Evolutionary conservation across 1,140 invertebrate species (phyloP), one percentile per base, ranked within the genome.

Genomic region (Medauroidea extradentata): DNA sequence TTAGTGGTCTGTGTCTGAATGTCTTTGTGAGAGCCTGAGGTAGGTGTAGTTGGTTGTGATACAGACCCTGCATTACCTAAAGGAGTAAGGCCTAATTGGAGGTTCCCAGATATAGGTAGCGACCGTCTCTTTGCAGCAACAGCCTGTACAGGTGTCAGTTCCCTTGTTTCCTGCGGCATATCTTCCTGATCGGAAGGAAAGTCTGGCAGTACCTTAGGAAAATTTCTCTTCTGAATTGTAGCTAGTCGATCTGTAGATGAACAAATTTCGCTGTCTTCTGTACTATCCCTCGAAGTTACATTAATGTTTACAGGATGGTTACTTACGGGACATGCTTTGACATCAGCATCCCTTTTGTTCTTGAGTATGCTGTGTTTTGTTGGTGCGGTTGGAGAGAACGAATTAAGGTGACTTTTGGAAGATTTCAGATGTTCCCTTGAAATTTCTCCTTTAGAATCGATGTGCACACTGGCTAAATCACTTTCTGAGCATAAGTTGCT

Each of bases 201-300:
- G 70, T 89, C 89, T 18, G 89, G 90, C 24, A 92, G 68, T 5
- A 91, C 89, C 79, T 91, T 91, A 0, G 89, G 90, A 69, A 86
- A 91, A 67, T 91, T 91, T 60, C 87, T 77, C 57, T 85, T 78
- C 71, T 87, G 86, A 25, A 91, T 87, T 5, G 84, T 85, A 49
- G 81, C 77, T 39, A 91, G 72, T 1, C 88, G 82, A 66, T 90
- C 87, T 65, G 86, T 86, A 3, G 84, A 80, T 9, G 80, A 83
- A 13, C 85, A 64, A 14, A 73, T 72, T 38, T 76, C 65, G 41
- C 67, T 62, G 57, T 71, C 64, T 11, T 63, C 50, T 0, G 46
- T 52, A 0, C 71, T 66, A 34, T 69, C 67, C 39, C 81, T 72
- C 43, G 82, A 86, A 0, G 88, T 90, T 5, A 91, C 87, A 67